Conservation (phyloP, 2,888 invertebrate genomes). For the Pecten maximus region DNA sequence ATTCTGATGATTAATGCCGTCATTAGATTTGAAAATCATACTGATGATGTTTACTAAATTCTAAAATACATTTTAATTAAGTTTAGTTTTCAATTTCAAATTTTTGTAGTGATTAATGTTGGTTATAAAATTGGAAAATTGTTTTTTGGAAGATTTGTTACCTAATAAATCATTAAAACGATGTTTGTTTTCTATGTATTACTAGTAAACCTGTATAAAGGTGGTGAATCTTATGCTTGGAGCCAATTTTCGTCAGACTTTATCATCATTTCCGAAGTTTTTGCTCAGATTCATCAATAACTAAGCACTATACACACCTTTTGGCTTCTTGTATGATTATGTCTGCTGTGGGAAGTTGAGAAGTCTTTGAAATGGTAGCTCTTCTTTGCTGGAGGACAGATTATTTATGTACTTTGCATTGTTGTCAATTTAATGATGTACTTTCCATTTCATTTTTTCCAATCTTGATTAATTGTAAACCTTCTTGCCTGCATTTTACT, state of each 20-base stretch:
- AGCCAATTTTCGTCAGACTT: background rate
- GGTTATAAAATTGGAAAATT: background rate
- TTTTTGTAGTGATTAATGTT: background rate
- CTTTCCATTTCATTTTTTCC: background rate
- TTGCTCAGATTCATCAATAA: background rate
- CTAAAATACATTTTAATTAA: background rate
- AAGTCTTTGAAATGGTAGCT: background rate
- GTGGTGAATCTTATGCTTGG: background rate
- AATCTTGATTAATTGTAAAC: background rate
- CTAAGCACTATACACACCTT: background rate
- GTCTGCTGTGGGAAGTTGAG: background rate
- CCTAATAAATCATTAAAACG: background rate
- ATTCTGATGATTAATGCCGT: too few relatives aligned
- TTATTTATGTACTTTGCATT: slow-evolving; percentile 7
- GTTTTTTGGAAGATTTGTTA: background rate
- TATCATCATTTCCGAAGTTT: background rate
- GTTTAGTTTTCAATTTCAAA: background rate
- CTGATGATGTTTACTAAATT: background rate
- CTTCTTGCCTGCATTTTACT: background rate
- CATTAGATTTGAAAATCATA: background rate
- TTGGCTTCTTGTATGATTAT: background rate
- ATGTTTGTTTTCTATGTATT: background rate
- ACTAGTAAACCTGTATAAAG: background rate
- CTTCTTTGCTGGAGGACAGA: background rate
- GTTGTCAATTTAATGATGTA: background rate